Evolutionary conservation across 2,888 invertebrate species (phyloP).

Genomic region (Aporophyla lueneburgensis): DNA sequence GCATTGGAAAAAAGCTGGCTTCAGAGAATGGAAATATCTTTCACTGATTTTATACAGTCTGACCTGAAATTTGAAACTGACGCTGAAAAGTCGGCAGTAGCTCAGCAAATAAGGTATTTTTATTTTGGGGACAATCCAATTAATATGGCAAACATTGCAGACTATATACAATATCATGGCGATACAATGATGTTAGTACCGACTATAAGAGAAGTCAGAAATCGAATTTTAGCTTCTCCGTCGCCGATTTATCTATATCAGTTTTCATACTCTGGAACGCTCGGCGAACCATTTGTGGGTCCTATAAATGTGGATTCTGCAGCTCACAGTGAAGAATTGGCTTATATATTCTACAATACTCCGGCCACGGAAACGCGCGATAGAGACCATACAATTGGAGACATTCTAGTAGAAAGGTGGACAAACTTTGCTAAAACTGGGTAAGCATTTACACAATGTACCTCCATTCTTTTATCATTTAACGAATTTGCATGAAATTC

Average conservation of each 20-base stretch:
- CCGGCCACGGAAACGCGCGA: conserved; percentile 52
- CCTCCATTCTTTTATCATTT: background rate
- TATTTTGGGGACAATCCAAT: conserved; percentile 77
- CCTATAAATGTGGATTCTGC: conserved; percentile 76
- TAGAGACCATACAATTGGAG: conserved; percentile 76
- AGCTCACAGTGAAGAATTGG: conserved; percentile 84
- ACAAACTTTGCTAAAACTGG: conserved; percentile 84
- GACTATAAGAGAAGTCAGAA: conserved; percentile 78
- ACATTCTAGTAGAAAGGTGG: conserved; percentile 84
- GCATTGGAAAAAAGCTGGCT: conserved; percentile 80
- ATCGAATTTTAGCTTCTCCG: conserved; percentile 71
- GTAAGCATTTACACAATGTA: conserved; percentile 69
- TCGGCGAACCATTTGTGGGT: conserved; percentile 78
- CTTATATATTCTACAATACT: conserved; percentile 78
- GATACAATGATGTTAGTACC: conserved; percentile 86
- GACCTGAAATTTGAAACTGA: conserved; percentile 78
- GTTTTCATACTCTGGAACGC: conserved; percentile 83
- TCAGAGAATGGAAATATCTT: conserved; percentile 79
- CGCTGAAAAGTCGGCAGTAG: conserved; percentile 68
- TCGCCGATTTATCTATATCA: conserved; percentile 81
- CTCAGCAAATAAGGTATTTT: conserved; percentile 73
- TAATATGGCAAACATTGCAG: conserved; percentile 64
- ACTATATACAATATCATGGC: conserved; percentile 82
- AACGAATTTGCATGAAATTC: background rate
- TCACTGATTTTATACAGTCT: conserved; percentile 81